Evolutionary conservation across 1,140 invertebrate genomes (phyloP).

Genomic region (Atta colombica): DNA sequence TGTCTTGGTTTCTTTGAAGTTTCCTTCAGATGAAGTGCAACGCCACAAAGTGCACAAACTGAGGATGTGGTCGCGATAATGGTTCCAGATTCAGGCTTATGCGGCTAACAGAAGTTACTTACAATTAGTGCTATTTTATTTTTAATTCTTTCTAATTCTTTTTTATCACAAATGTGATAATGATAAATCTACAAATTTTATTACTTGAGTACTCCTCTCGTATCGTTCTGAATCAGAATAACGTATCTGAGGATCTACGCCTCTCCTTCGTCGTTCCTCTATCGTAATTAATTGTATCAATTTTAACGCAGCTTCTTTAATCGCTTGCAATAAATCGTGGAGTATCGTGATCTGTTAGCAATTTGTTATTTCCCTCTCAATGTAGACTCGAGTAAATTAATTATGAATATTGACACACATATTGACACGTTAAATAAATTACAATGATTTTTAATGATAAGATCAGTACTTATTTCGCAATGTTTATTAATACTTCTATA

Average conservation of each 20-base stretch:
- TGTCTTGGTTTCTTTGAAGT: neutral
- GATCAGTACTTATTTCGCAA: neutral
- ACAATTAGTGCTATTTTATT: neutral
- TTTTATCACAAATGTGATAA: neutral
- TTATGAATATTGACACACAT: neutral
- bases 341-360: conserved; percentile 25
- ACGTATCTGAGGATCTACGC: too few species aligned
- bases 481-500: neutral
- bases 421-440: neutral
- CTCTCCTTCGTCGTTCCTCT: neutral
- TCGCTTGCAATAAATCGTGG: conserved; percentile 42
- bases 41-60: conserved; percentile 39
- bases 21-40: conserved; percentile 1
- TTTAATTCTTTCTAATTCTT: neutral
- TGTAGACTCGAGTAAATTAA: conserved; percentile 1
- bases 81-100: neutral
- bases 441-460: neutral
- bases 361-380: neutral
- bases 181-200: neutral
- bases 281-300: conserved; percentile 35
- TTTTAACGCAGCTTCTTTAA: conserved; percentile 43
- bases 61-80: conserved; percentile 13
- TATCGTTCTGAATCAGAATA: neutral
- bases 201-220: conserved; percentile 13
- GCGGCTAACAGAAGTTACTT: neutral